A percentile compares a stretch with the other conserved stretches of the same genome.
Conservation (phyloP, 92 coral and sea anemone genomes). For the Bergia sp. region DNA sequence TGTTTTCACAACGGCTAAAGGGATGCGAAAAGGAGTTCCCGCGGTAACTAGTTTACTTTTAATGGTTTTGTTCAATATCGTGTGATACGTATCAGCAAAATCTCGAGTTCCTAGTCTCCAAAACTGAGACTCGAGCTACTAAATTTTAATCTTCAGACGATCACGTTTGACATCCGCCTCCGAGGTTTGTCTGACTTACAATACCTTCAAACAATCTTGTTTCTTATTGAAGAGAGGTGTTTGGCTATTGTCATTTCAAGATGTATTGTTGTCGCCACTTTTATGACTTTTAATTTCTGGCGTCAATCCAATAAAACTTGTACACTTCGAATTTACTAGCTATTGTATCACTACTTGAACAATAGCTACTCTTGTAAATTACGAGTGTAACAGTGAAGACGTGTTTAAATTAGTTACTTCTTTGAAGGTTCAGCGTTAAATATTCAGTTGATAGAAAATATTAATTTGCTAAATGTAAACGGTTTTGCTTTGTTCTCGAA, state of each 20-base stretch:
- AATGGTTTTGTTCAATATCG: background rate
- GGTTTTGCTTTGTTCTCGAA: background rate
- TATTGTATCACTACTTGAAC: background rate
- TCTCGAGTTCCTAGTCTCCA: background rate
- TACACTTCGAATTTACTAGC: background rate
- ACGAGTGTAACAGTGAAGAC: background rate
- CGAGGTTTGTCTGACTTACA: too few species aligned
- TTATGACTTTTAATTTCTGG: too few species aligned
- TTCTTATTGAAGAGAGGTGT: too few species aligned
- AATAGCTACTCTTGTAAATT: background rate
- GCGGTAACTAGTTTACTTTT: background rate
- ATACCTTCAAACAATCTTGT: too few species aligned
- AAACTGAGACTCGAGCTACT: background rate
- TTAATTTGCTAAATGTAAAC: background rate
- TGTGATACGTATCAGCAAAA: background rate
- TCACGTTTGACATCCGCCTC: too few species aligned
- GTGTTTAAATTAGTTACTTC: too few species aligned
- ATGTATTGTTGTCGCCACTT: too few species aligned
- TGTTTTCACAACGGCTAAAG: conserved; percentile 32
- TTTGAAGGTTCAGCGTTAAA: background rate
- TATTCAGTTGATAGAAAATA: background rate
- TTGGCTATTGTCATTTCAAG: too few species aligned
- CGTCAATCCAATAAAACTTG: too few species aligned
- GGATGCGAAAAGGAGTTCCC: conserved; percentile 40
- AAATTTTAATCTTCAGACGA: too few species aligned